Evolutionary conservation across 2,888 invertebrate genomes (phyloP).

Genomic region (Trypoxylon attenuatum): DNA sequence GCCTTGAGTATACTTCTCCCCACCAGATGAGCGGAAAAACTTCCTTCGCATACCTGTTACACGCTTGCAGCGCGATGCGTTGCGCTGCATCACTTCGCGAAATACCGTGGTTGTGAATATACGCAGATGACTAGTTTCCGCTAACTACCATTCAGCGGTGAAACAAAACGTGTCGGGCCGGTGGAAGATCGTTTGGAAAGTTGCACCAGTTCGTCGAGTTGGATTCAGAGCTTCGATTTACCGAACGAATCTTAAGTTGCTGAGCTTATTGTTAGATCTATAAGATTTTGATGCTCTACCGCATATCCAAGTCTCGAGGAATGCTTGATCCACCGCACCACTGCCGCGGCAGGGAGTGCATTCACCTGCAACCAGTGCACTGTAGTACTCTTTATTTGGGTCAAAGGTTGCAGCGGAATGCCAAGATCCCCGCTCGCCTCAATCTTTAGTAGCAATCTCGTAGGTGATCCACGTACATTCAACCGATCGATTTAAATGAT

Average conservation of each 20-base stretch:
- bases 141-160: too few relatives aligned
- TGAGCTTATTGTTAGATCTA: background rate
- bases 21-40: slow-evolving; percentile 44
- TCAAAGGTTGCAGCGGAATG: slow-evolving; percentile 59
- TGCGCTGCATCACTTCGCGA: slow-evolving; percentile 36
- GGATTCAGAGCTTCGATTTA: background rate
- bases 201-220: background rate
- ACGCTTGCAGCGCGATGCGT: slow-evolving; percentile 41
- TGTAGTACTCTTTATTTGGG: slow-evolving; percentile 59
- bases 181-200: background rate
- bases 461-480: background rate
- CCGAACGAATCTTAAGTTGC: background rate
- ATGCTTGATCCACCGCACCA: slow-evolving; percentile 27
- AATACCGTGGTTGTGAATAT: slow-evolving; percentile 5
- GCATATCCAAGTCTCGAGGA: slow-evolving; percentile 28
- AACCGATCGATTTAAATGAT: slow-evolving; percentile 10
- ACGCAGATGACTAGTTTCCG: slow-evolving; percentile 9
- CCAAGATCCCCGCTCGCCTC: slow-evolving; percentile 31
- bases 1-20: slow-evolving; percentile 44
- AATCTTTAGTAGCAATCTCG: slow-evolving; percentile 18
- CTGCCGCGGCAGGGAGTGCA: slow-evolving; percentile 47
- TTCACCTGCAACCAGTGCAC: slow-evolving; percentile 63
- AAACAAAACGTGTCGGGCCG: background rate
- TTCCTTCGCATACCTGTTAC: slow-evolving; percentile 57
- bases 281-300: background rate